Evolutionary conservation across 2,113 vertebrate genomes (phyloP), one percentile per base, ranked within the genome.

Genomic region (Ondatra zibethicus): DNA sequence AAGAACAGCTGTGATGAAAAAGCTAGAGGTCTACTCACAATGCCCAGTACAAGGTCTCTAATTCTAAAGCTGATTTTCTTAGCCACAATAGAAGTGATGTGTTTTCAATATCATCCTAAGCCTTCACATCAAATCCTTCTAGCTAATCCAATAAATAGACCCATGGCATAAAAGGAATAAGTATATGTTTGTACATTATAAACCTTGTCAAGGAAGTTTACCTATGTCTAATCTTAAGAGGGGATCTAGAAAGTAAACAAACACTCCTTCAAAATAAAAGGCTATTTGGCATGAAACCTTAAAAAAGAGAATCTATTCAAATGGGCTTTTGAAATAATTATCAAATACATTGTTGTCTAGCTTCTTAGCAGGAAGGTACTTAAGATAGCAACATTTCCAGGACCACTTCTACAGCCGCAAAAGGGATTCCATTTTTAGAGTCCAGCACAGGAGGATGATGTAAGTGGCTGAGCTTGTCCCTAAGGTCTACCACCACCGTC

Each of bases 61-160:
- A 98, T 99, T 99, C 99, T 98, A 98, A 99, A 99, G 99, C 98
- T 98, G 98, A 98, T 99, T 99, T 99, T 98, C 98, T 98, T 97
- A 97, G 98, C 97, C 97, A 98, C 98, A 98, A 98, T 98, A 97
- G 98, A 98, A 98, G 94, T 97, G 97, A 98, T 98, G 97, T 97
- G 98, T 98, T 98, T 99, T 98, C 98, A 98, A 93, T 98, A 98
- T 98, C 98, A 98, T 98, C 97, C 98, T 98, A 98, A 98, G 98
- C 98, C 98, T 99, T 97, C 97, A 95, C 97, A 97, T 97, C 98
- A 98, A 98, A 98, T 98, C 98, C 97, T 97, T 97, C 95, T 78
- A 94, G 97, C 96, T 98, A 99, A 99, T 98, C 98, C 98, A 98
- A 97, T 98, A 98, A 98, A 98, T 95, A 98, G 97, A 90, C 97